Conservation (phyloP, 2,797 vertebrate genomes). For the Enteromius fasciolatus region DNA sequence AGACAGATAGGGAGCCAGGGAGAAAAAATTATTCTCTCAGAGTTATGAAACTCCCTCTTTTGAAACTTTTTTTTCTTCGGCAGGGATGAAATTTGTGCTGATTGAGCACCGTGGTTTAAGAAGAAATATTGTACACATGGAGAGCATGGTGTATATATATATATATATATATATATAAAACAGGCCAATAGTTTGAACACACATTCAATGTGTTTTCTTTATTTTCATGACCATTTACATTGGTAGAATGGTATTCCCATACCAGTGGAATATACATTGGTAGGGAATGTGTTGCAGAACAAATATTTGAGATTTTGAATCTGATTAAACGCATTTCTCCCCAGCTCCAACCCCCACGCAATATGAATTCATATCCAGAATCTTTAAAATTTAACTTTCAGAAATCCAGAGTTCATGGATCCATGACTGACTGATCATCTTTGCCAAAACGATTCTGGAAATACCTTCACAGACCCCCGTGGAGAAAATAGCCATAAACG, state of each 20-base stretch:
- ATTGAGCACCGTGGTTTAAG: slow-evolving; percentile 29
- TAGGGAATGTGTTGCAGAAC: neutral
- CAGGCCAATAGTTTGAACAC: too few relatives aligned
- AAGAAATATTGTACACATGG: slow-evolving; percentile 36
- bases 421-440: slow-evolving; percentile 47
- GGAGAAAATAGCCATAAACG: neutral
- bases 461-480: slow-evolving; percentile 33
- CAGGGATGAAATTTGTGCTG: slow-evolving; percentile 44
- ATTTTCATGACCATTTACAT: too few relatives aligned
- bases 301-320: slow-evolving; percentile 3
- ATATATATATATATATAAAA: too few relatives aligned
- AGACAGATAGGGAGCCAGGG: slow-evolving; percentile 42
- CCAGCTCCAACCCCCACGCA: slow-evolving; percentile 7
- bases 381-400: slow-evolving; percentile 46
- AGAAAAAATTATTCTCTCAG: slow-evolving; percentile 48
- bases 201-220: too few relatives aligned
- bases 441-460: slow-evolving; percentile 32
- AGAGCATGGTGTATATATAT: slow-evolving; percentile 19
- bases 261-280: neutral
- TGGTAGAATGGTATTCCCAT: too few relatives aligned
- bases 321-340: neutral
- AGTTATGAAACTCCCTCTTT: slow-evolving; percentile 50
- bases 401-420: slow-evolving; percentile 34
- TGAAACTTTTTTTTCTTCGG: slow-evolving; percentile 20
- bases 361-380: slow-evolving; percentile 10